Conservation (phyloP, 2,113 vertebrate species). For the Carassius gibelio region DNA sequence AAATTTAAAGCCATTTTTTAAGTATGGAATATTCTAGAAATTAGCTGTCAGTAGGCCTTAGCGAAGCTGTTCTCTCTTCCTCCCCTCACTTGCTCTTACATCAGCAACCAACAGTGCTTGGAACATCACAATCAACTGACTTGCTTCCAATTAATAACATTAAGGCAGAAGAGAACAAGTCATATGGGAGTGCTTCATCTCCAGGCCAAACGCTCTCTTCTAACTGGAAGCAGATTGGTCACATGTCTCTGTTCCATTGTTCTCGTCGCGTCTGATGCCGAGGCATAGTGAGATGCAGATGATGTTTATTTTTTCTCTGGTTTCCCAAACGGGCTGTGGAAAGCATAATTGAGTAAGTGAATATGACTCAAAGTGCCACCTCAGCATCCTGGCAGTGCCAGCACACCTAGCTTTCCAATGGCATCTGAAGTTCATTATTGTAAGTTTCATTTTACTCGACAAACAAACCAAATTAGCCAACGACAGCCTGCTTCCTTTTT, state of each 20-base stretch:
- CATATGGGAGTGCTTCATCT: slow-evolving; percentile 60
- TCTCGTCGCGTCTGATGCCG: slow-evolving; percentile 46
- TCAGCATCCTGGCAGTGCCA: slow-evolving; percentile 15
- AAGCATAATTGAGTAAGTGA: slow-evolving; percentile 19
- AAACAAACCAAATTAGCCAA: not conserved
- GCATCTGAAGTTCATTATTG: slow-evolving; percentile 30
- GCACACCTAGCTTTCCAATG: slow-evolving; percentile 1
- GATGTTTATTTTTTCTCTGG: slow-evolving; percentile 13
- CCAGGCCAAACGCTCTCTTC: slow-evolving; percentile 46
- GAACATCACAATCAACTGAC: slow-evolving; percentile 43
- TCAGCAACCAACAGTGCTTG: slow-evolving; percentile 37
- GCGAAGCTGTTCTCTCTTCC: not conserved
- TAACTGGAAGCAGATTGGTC: slow-evolving; percentile 60
- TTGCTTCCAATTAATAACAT: slow-evolving; percentile 59
- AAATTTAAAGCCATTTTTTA: no score
- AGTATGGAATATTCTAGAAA: not conserved
- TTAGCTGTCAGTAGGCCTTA: not conserved
- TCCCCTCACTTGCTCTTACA: slow-evolving; percentile 8
- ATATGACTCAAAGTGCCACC: not conserved
- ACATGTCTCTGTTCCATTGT: slow-evolving; percentile 49
- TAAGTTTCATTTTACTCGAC: slow-evolving; percentile 16
- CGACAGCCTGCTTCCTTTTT: slow-evolving; percentile 16
- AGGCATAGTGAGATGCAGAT: slow-evolving; percentile 37
- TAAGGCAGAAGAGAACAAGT: slow-evolving; percentile 46
- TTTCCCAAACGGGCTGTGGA: slow-evolving; percentile 26